Evolutionary conservation across 2,797 vertebrate species (phyloP).

Genomic region (Protonibea diacanthus): DNA sequence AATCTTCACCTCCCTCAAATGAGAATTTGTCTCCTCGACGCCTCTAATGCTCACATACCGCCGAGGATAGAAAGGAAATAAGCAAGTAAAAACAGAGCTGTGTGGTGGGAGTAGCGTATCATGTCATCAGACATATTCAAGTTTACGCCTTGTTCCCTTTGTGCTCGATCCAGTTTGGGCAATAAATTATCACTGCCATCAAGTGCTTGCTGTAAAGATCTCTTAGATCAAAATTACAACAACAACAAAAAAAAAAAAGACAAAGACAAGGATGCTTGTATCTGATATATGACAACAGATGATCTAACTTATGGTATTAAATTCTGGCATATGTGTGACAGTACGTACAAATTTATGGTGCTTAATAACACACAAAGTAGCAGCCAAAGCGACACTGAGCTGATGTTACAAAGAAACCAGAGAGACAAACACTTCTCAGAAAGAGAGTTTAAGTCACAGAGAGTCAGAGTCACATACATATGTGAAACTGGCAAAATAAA

Average conservation of each 20-base stretch:
- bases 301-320: constrained; percentile 5
- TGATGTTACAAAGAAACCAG: constrained; percentile 9
- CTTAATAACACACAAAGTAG: constrained; percentile 19
- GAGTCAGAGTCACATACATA: constrained; percentile 13
- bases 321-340: constrained; percentile 22
- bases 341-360: constrained; percentile 19
- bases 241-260: neutral
- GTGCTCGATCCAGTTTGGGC: constrained; percentile 8
- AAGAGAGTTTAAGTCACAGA: constrained; percentile 2
- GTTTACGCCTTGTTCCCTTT: constrained; percentile 1
- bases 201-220: constrained; percentile 10
- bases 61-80: constrained; percentile 16
- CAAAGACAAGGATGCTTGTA: neutral
- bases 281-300: neutral
- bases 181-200: constrained; percentile 21
- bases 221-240: neutral
- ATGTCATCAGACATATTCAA: constrained; percentile 23
- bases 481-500: constrained; percentile 47
- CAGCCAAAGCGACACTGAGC: neutral
- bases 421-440: neutral
- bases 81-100: constrained; percentile 8
- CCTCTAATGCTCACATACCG: constrained; percentile 18
- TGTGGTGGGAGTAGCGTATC: constrained; percentile 1
- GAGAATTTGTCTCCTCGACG: constrained; percentile 39
- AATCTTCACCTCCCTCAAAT: constrained; percentile 39